Conservation (phyloP, 2,113 vertebrate species). For the Lophotis ruficrista region DNA sequence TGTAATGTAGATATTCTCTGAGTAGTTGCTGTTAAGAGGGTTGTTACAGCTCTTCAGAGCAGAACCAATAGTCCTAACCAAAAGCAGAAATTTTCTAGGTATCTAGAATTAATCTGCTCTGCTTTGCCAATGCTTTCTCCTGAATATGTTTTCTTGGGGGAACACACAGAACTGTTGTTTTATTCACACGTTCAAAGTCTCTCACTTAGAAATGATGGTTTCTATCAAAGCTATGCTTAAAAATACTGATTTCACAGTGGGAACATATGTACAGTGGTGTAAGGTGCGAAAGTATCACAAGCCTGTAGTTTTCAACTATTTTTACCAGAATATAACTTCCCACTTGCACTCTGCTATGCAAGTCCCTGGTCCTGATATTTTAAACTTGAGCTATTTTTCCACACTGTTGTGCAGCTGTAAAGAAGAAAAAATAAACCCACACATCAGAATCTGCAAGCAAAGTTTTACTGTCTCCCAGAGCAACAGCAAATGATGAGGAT, state of each 20-base stretch:
- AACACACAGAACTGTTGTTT: neutral
- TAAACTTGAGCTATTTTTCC: neutral
- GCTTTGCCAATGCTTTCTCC: neutral
- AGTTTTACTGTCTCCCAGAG: conserved; percentile 2
- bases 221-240: neutral
- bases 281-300: neutral
- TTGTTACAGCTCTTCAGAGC: neutral
- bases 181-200: neutral
- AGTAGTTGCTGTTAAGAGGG: neutral
- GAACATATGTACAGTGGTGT: neutral
- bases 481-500: conserved; percentile 29
- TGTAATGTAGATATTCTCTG: neutral
- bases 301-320: neutral
- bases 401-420: neutral
- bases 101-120: neutral
- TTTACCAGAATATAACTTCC: neutral
- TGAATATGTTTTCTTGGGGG: neutral
- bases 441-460: neutral
- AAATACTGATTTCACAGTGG: neutral
- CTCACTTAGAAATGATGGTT: neutral
- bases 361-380: neutral
- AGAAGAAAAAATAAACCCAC: neutral
- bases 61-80: neutral
- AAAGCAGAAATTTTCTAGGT: neutral
- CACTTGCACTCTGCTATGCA: neutral